These are phyloP conservation scores for Cyrtodaria siliqua DNA, from an alignment of 2,888 invertebrate genomes.

Conservation along the genomic window DNA sequence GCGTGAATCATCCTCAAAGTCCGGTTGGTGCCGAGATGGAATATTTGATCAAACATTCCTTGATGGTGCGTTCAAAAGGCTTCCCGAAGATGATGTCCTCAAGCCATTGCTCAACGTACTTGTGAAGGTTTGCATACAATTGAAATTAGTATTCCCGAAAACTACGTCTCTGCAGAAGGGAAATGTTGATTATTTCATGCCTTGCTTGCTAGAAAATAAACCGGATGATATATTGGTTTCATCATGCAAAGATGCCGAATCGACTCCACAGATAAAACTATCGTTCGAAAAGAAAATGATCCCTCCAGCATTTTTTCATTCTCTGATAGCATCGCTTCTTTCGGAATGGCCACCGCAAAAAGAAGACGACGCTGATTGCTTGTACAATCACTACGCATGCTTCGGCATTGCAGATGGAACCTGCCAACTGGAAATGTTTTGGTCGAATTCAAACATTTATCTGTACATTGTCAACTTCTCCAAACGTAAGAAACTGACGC, in stretches of 20 bases:
- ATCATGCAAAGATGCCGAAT: neutral
- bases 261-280: neutral
- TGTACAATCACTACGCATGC: constrained; percentile 10
- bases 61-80: neutral
- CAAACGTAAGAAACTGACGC: neutral
- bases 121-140: neutral
- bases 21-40: constrained; percentile 9
- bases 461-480: constrained; percentile 3
- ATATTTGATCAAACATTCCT: constrained; percentile 12
- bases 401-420: neutral
- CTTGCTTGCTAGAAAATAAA: constrained; percentile 7
- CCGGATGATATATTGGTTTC: neutral
- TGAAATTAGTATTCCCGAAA: constrained; percentile 7
- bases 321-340: constrained; percentile 1
- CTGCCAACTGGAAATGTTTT: constrained; percentile 5
- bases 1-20: neutral
- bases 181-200: constrained; percentile 5
- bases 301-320: constrained; percentile 13
- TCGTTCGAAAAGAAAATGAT: constrained; percentile 1
- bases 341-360: neutral
- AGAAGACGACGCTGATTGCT: neutral
- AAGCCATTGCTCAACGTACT: neutral
- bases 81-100: too few species aligned
- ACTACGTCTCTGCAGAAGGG: neutral
- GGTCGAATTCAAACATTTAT: constrained; percentile 8